Base-by-base conservation (phyloP, 2,797 vertebrate species). In the Threskiornis aethiopicus region DNA sequence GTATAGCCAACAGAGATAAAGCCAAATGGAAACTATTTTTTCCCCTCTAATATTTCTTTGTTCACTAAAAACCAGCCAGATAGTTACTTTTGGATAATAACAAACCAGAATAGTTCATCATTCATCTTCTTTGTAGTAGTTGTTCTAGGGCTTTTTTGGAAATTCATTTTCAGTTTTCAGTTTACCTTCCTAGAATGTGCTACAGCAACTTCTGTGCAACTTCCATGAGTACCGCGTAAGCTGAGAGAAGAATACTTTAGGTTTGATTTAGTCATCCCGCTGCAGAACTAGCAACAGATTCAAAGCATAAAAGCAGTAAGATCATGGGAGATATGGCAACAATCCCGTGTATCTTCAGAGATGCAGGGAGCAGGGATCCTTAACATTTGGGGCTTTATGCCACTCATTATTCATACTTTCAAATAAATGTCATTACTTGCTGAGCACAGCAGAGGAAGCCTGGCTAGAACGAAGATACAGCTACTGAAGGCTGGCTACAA, bases 11-110 rank as follows among this genome's bases (percentile, higher is more conserved):
- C 72, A 76, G 93, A 97, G 96, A 94, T 95, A 96, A 97, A 96
- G 73, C 82, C 93, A 94, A 97, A 96, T 95, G 86, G 96, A 96
- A 97, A 96, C 93, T 83, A 83, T 89, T 91, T 96, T 92, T 91
- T 54, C 9, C 13, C 83, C 59, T 93, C 93, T 90, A 93, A 88
- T 95, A 94, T 97, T 96, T 96, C 96, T 97, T 95, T 94, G 91
- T 70, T 94, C 94, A 33, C 91, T 92, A 87, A 93, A 95, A 87
- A 89, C 12, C 70, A 95, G 79, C 51, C 83, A 80, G 72, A 64
- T 73, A 92, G 89, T 96, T 93, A 72, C 91, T 96, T 87, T 6
- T 57, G 79, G 92, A 62, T 90, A 96, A 89, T 37, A 95, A 93
- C 88, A 89, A 79, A 44, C 64, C 64, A 79, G 75, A 88, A 82